A percentile compares a stretch with the other conserved stretches of the same genome.
Evolutionary conservation across 1,140 invertebrate species (phyloP).

Genomic region (Drosophila prosaltans): DNA sequence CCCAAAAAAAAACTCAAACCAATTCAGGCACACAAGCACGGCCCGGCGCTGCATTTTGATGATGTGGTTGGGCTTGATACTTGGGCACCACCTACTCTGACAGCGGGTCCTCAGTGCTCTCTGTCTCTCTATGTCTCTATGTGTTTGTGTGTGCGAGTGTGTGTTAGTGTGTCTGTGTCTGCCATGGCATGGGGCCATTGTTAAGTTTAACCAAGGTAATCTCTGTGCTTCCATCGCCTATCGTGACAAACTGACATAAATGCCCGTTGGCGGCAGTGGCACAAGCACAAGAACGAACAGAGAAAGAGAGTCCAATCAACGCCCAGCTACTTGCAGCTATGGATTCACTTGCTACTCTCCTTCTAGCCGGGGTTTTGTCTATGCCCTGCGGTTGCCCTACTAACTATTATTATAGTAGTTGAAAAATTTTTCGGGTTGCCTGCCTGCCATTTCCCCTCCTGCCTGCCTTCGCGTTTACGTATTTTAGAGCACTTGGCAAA

Average conservation of each 20-base stretch:
- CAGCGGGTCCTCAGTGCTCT: not conserved
- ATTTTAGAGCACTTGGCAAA: constrained; percentile 60
- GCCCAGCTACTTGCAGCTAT: constrained; percentile 72
- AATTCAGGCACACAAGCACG: constrained; percentile 29
- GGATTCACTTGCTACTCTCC: constrained; percentile 38
- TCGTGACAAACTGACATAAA: constrained; percentile 82
- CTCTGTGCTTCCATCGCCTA: constrained; percentile 80
- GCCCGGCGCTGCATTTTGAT: constrained; percentile 73
- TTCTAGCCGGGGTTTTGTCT: constrained; percentile 31
- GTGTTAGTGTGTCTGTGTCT: constrained; percentile 44
- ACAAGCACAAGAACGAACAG: constrained; percentile 37
- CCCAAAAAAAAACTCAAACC: not conserved
- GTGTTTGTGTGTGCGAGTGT: not conserved
- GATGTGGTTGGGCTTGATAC: constrained; percentile 50
- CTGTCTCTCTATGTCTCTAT: constrained; percentile 3
- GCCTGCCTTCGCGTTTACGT: not conserved
- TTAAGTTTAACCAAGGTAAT: constrained; percentile 82
- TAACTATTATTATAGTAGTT: constrained; percentile 77
- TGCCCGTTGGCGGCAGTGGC: constrained; percentile 64
- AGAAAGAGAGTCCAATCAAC: constrained; percentile 75
- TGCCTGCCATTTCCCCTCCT: not conserved
- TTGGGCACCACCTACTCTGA: constrained; percentile 17
- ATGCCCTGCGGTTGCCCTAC: constrained; percentile 75
- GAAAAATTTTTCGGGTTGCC: constrained; percentile 50
- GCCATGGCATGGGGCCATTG: constrained; percentile 70